These are phyloP conservation scores for Brachynemurus nebulosus DNA, from an alignment of 2,888 invertebrate genomes.

Conservation along the genomic window DNA sequence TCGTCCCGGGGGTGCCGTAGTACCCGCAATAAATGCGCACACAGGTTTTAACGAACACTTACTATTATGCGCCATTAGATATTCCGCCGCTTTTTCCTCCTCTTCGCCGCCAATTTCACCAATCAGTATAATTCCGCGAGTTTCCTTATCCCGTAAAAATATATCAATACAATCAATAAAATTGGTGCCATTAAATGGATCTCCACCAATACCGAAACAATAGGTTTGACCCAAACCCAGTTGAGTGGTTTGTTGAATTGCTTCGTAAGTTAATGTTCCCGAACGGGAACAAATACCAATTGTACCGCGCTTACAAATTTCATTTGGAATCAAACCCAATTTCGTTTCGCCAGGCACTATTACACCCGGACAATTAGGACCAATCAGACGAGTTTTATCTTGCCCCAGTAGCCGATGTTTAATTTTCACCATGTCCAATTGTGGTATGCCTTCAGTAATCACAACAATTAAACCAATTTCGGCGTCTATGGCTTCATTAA, in stretches of 20 bases:
- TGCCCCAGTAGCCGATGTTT: constrained; percentile 48
- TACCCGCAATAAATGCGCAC: constrained; percentile 93
- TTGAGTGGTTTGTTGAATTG: constrained; percentile 55
- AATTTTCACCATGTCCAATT: constrained; percentile 72
- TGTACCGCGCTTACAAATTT: constrained; percentile 57
- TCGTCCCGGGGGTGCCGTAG: constrained; percentile 92
- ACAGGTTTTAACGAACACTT: constrained; percentile 84
- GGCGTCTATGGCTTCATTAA: constrained; percentile 58
- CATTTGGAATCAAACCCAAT: constrained; percentile 78
- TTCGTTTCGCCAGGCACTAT: constrained; percentile 64
- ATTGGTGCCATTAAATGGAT: constrained; percentile 96
- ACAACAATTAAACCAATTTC: constrained; percentile 64
- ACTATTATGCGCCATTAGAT: constrained; percentile 59
- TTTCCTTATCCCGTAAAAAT: constrained; percentile 80
- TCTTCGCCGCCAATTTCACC: constrained; percentile 98
- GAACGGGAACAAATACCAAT: constrained; percentile 62
- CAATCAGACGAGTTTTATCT: constrained; percentile 57
- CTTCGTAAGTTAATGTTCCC: constrained; percentile 64
- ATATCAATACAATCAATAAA: constrained; percentile 95
- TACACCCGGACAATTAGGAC: constrained; percentile 76
- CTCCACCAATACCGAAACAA: constrained; percentile 95
- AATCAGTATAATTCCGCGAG: constrained; percentile 88
- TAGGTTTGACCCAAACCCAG: constrained; percentile 83
- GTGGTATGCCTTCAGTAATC: constrained; percentile 65
- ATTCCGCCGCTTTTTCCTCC: constrained; percentile 91